A percentile compares a stretch with the other conserved stretches of the same genome.
Evolutionary conservation across 2,888 invertebrate genomes (phyloP).

Genomic region (Conchocele bisecta): DNA sequence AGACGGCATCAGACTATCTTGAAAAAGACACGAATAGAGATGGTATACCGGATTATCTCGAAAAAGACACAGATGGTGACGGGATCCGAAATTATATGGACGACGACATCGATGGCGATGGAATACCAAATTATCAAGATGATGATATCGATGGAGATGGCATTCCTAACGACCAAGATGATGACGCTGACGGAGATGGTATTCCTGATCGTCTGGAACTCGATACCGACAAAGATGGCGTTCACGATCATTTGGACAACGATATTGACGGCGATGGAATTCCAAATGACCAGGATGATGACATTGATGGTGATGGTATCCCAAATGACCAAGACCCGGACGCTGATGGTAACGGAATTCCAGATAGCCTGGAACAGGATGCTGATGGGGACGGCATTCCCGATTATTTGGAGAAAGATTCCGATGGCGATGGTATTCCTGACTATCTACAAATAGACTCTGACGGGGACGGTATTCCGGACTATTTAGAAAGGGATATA

Average conservation of each 20-base stretch:
- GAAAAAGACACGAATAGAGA: slow-evolving; percentile 63
- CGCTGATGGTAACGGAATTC: slow-evolving; percentile 75
- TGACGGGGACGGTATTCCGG: slow-evolving; percentile 75
- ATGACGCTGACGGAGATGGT: slow-evolving; percentile 70
- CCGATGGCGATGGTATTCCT: slow-evolving; percentile 79
- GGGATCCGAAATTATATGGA: slow-evolving; percentile 74
- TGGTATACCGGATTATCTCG: slow-evolving; percentile 65
- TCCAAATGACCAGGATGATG: slow-evolving; percentile 61
- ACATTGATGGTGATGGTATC: slow-evolving; percentile 73
- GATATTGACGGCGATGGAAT: slow-evolving; percentile 72
- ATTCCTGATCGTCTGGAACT: slow-evolving; percentile 59
- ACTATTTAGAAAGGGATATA: slow-evolving; percentile 68
- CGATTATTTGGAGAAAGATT: slow-evolving; percentile 70
- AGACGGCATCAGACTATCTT: slow-evolving; percentile 69
- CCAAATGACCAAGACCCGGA: slow-evolving; percentile 76
- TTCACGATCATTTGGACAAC: slow-evolving; percentile 72
- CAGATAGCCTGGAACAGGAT: slow-evolving; percentile 63
- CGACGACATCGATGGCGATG: slow-evolving; percentile 74
- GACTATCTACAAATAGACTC: slow-evolving; percentile 71
- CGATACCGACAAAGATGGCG: slow-evolving; percentile 77
- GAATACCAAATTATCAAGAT: slow-evolving; percentile 75
- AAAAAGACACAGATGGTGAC: slow-evolving; percentile 69
- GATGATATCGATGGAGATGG: slow-evolving; percentile 71
- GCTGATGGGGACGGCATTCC: slow-evolving; percentile 78
- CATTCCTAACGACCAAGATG: slow-evolving; percentile 68